Conservation (phyloP, 2,797 vertebrate genomes). For the Vireo griseus region DNA sequence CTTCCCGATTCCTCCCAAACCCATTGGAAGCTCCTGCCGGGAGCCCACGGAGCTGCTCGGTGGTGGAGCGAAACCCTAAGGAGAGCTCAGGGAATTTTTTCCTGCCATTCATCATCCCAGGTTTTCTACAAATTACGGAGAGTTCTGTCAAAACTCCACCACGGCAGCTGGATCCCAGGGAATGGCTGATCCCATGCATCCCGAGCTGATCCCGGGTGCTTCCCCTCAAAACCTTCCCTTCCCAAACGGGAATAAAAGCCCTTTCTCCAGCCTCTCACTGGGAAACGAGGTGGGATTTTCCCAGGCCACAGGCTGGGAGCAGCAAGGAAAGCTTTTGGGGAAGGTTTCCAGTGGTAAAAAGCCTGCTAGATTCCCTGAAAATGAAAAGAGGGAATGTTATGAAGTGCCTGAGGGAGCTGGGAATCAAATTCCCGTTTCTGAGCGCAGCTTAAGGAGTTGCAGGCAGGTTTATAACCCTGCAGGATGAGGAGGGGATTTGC, state of each 20-base stretch:
- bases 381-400: neutral
- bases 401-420: neutral
- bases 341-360: neutral
- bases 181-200: neutral
- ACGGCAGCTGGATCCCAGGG: rapidly evolving
- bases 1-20: neutral
- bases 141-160: neutral
- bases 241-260: neutral
- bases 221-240: neutral
- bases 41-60: neutral
- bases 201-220: rapidly evolving
- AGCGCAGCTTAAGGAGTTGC: neutral
- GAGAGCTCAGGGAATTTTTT: neutral
- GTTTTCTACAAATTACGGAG: neutral
- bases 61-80: neutral
- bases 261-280: neutral
- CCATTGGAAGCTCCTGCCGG: neutral
- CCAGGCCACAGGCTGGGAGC: neutral
- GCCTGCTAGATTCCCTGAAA: neutral
- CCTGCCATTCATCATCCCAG: neutral
- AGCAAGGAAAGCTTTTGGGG: neutral
- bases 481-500: neutral
- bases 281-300: neutral
- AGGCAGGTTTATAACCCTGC: neutral
- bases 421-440: neutral